Conservation (phyloP, 1,140 invertebrate species). For the Ceratina japonica region DNA sequence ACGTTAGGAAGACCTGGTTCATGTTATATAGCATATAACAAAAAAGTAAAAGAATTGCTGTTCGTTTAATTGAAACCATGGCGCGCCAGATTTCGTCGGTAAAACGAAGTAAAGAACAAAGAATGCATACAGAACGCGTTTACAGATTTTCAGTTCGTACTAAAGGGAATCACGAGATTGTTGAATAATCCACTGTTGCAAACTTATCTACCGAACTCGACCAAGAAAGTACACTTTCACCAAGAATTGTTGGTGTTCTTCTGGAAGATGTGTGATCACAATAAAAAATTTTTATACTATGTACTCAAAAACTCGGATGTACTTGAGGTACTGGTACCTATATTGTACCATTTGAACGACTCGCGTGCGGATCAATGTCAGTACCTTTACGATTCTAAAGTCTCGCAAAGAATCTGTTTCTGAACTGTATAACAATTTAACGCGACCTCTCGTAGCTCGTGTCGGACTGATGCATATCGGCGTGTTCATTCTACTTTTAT, state of each 20-base stretch:
- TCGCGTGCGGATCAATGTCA: constrained; percentile 98
- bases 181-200: constrained; percentile 98
- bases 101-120: too few species aligned
- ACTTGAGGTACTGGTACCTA: constrained; percentile 97
- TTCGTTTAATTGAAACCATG: too few species aligned
- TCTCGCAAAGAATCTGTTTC: constrained; percentile 2
- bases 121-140: background rate
- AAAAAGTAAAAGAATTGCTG: too few species aligned
- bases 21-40: too few species aligned
- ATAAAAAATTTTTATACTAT: constrained; percentile 99
- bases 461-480: constrained; percentile 99
- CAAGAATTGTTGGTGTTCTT: constrained; percentile 99
- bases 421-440: background rate
- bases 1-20: too few species aligned
- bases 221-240: constrained; percentile 98
- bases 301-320: constrained; percentile 99
- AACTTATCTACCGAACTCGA: constrained; percentile 98
- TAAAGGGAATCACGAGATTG: constrained; percentile 96
- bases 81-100: too few species aligned
- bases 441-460: constrained; percentile 85
- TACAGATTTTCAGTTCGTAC: constrained; percentile 95
- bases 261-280: constrained; percentile 99
- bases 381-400: constrained; percentile 68
- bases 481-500: constrained; percentile 97
- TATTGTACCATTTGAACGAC: constrained; percentile 98